Base-by-base conservation (phyloP, 2,797 vertebrate genomes). In the Chelon auratus region DNA sequence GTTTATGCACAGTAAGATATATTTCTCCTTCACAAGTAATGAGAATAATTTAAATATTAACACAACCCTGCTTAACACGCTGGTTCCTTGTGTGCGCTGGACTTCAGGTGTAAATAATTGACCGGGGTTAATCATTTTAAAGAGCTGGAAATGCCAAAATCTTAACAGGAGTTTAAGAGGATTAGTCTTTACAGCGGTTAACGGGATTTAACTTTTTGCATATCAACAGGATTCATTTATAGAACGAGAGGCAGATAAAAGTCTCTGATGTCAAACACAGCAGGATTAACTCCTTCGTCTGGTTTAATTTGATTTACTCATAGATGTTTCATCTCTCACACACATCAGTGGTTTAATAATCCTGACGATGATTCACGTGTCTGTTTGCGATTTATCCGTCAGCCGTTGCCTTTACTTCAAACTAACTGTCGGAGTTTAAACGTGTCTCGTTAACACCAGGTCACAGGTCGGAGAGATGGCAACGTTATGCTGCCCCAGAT, bases 61-160 rank as follows among this genome's bases (percentile, higher is more conserved):
- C 7, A 39, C 37, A 39, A 39, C 8, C 15, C 42, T 14, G 13
- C 3, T 14, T 4, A 43, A 43, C 42, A n/a, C 47, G n/a, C 12
- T 50, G 9, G 0, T 22, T 20, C 20, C 12, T 5, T 22, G 3
- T n/a, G 45, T 20, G n/a, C 17, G 9, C 11, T 18, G 10, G 42
- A 43, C 42, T 4, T 15, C 13, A 13, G 14, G 42, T 43, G 5
- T 60, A 22, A 69, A 48, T 56, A 52, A 57, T 37, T 56, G 17
- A 62, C 62, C 30, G 6, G 45, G 39, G 14, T 48, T 50, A 37
- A 77, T 62, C 40, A 62, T 54, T 37, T 67, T 18, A 62, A 67
- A 62, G 36, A 8, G 12, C 1, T 36, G 33, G 11, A 68, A 59
- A 54, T 14, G 20, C 51, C 15, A 40, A 40, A 58, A 52, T 68